Base-by-base conservation (phyloP, 2,797 vertebrate genomes). In the Rhynchonycteris naso region DNA sequence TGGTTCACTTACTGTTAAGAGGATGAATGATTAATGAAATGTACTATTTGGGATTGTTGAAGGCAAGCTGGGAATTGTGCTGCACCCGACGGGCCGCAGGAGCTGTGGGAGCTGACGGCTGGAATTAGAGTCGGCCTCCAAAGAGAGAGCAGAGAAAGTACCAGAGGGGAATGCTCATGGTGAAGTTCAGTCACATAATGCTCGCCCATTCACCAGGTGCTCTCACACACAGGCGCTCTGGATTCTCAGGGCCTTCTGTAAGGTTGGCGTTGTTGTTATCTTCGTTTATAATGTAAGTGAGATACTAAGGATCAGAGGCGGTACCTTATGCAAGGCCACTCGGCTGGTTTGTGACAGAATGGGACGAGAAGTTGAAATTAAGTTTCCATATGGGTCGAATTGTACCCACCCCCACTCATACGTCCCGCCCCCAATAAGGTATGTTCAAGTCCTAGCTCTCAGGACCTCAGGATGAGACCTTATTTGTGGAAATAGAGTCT, bases 1-100 rank as follows among this genome's bases (percentile, higher is more conserved):
- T 97, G 52, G 43, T 95, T 97, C 94, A 19, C 33, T 89, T 90
- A 94, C 93, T 97, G 92, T 79, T 92, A 90, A 90, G 84, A 87
- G 82, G 85, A 91, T 26, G 24, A 83, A 65, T 35, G 58, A 7
- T 18, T 88, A 91, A 90, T 85, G 7, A 63, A 93, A 97, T 91
- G 90, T 94, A 89, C 50, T 92, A 4, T 94, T 90, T 98, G 35
- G 68, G 65, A 74, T 81, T 63, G 35, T 75, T 93, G 91, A 92
- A 97, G 95, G 69, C 4, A n/a, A 96, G 38, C 13, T 66, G 92
- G 0, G 92, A 95, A 90, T 52, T 26, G 21, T 22, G 63, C 19
- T 9, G 68, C 18, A 47, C 13, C 26, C 12, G 10, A 30, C 8
- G 24, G 52, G 38, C 68, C 68, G 21, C 4, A 43, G n/a, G 66